Percentiles rank a stretch among this genome's conserved stretches.
Conservation (phyloP, 2,113 vertebrate genomes). For the Leptosomus discolor region DNA sequence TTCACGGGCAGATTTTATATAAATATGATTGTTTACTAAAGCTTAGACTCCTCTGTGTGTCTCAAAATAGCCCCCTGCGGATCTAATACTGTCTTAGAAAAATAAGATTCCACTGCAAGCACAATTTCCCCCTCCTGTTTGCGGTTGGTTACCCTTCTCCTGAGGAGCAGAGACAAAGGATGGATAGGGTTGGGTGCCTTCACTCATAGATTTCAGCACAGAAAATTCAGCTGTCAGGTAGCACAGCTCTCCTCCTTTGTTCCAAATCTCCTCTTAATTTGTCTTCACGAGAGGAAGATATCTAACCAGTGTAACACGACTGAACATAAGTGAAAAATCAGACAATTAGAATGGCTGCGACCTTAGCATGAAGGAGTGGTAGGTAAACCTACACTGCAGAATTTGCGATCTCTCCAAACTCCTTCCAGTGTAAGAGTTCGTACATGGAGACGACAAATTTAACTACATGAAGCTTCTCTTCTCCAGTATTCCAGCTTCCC, state of each 20-base stretch:
- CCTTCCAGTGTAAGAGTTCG: neutral
- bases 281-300: neutral
- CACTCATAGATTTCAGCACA: neutral
- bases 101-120: neutral
- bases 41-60: neutral
- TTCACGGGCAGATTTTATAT: slow-evolving; percentile 13
- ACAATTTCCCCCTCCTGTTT: neutral
- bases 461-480: neutral
- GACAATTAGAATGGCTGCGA: neutral
- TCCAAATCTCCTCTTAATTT: neutral
- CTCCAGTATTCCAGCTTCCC: neutral
- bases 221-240: slow-evolving; percentile 9
- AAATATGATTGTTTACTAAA: slow-evolving; percentile 40
- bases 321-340: neutral
- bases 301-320: neutral
- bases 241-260: neutral
- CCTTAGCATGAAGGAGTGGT: neutral
- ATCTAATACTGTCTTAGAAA: slow-evolving; percentile 2
- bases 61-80: neutral
- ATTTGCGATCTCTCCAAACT: neutral
- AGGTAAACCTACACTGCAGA: neutral
- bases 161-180: neutral
- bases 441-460: neutral
- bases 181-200: neutral
- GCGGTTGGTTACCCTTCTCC: neutral